Conservation (phyloP, 2,888 invertebrate species). For the Yponomeuta malinellus region DNA sequence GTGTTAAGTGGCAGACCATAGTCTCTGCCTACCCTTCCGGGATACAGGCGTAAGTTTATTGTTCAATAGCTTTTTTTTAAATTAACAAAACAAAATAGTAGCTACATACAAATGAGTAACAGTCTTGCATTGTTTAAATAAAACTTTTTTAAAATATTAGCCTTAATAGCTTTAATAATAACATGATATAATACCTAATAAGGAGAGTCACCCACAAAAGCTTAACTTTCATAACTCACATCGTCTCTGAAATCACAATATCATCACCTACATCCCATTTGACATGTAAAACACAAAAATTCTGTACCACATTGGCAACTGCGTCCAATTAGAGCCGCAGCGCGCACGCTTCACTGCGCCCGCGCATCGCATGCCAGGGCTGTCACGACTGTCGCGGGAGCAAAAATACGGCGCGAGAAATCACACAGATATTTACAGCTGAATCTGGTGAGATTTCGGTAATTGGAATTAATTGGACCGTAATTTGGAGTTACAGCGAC, state of each 20-base stretch:
- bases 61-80: too few species aligned
- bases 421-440: too few species aligned
- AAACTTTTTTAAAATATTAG: too few species aligned
- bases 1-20: too few species aligned
- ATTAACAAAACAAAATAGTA: too few species aligned
- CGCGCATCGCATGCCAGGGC: constrained; percentile 20
- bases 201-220: background rate
- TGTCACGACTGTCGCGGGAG: constrained; percentile 11
- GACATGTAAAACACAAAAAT: background rate
- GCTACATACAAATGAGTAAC: too few species aligned
- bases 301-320: constrained; percentile 21
- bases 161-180: too few species aligned
- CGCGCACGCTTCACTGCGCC: constrained; percentile 27
- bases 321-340: constrained; percentile 26
- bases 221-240: background rate
- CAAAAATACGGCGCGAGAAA: background rate
- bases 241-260: background rate
- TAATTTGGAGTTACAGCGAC: background rate
- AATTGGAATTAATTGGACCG: background rate
- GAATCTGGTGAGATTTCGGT: background rate
- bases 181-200: background rate
- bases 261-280: background rate
- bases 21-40: too few species aligned
- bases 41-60: too few species aligned
- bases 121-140: too few species aligned